phyloP scores from a whole-genome alignment of 2,888 invertebrate genomes.

The Meta bourneti region DNA sequence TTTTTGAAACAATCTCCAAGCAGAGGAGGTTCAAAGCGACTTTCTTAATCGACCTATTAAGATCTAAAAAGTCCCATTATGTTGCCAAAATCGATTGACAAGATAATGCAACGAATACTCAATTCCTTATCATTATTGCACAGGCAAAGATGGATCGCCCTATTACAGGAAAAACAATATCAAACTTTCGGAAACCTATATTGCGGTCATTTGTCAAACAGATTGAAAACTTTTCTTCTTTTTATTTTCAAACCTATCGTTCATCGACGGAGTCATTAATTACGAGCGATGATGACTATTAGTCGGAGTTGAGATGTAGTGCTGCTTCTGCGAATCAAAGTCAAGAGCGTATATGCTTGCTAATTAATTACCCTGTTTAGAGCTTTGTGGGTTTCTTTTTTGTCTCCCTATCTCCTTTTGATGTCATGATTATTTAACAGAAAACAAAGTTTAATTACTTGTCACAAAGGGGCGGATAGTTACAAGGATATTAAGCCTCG shows the following conservation, averaged over 20 bases:
- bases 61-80: slow-evolving; percentile 71
- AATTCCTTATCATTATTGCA: slow-evolving; percentile 71
- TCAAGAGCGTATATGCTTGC: slow-evolving; percentile 24
- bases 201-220: slow-evolving; percentile 70
- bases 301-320: slow-evolving; percentile 68
- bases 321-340: slow-evolving; percentile 46
- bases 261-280: slow-evolving; percentile 65
- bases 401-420: slow-evolving; percentile 3
- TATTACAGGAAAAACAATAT: slow-evolving; percentile 67
- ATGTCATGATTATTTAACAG: slow-evolving; percentile 45
- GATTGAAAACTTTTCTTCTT: slow-evolving; percentile 58
- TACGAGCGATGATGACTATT: slow-evolving; percentile 72
- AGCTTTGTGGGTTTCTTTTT: slow-evolving; percentile 21
- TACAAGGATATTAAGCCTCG: slow-evolving; percentile 32
- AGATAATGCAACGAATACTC: slow-evolving; percentile 64
- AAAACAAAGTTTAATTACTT: slow-evolving; percentile 48
- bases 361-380: slow-evolving; percentile 58
- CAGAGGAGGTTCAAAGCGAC: slow-evolving; percentile 45
- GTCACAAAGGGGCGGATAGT: slow-evolving; percentile 23
- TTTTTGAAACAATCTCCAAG: slow-evolving; percentile 63
- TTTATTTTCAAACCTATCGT: slow-evolving; percentile 34
- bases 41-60: slow-evolving; percentile 72
- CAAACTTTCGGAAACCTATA: slow-evolving; percentile 66
- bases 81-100: slow-evolving; percentile 66
- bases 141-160: slow-evolving; percentile 57